Evolutionary conservation across 2,888 invertebrate genomes (phyloP).

Genomic region (Allacma fusca): DNA sequence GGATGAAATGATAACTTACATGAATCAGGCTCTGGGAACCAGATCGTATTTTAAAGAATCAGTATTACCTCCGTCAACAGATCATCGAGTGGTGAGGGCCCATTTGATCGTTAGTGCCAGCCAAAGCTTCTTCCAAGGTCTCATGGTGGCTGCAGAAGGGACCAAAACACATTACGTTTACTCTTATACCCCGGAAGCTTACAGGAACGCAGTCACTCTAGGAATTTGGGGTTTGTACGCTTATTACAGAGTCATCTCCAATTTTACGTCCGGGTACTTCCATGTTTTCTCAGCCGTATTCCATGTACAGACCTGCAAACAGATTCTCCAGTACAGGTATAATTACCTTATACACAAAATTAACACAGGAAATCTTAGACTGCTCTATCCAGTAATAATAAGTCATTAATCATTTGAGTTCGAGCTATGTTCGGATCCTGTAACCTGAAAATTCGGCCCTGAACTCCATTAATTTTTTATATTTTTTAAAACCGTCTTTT

Average conservation of each 20-base stretch:
- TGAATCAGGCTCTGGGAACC: not conserved
- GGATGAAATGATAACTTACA: not conserved
- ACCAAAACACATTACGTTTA: constrained; percentile 7
- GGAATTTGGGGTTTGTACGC: not conserved
- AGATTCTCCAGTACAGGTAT: no score
- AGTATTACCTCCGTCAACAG: not conserved
- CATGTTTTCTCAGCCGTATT: not conserved
- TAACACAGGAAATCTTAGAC: no score
- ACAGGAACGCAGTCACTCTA: not conserved
- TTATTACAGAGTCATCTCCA: not conserved
- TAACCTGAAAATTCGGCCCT: no score
- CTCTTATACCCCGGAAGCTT: constrained; percentile 18
- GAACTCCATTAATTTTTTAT: no score
- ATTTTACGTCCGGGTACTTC: not conserved
- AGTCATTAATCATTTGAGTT: no score
- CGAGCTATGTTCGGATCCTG: no score
- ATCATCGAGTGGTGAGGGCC: not conserved
- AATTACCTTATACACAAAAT: no score
- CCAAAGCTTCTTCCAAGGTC: constrained; percentile 3
- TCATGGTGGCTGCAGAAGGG: constrained; percentile 14
- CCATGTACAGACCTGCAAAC: not conserved
- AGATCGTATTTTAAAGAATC: not conserved
- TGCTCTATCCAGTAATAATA: no score
- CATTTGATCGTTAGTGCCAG: not conserved
- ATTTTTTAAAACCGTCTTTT: no score